Evolutionary conservation across 1,140 invertebrate genomes (phyloP).

Genomic region (Ditylenchus dipsaci): DNA sequence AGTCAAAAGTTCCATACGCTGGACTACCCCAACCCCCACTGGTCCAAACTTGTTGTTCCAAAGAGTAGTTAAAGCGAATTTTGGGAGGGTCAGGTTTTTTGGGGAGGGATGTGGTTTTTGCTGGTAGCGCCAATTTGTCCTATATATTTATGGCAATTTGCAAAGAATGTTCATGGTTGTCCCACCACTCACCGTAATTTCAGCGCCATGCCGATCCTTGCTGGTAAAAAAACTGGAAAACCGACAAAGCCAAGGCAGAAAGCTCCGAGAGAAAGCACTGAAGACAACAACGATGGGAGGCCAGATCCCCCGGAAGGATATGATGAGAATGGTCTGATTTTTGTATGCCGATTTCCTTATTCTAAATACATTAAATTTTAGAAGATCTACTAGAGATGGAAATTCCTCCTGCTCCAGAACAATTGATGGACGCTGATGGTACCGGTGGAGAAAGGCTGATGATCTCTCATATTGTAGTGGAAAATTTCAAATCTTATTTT

Average conservation of each 20-base stretch:
- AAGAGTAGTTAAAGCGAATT: too few species aligned
- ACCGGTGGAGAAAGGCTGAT: slow-evolving; percentile 67
- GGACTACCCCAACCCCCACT: too few species aligned
- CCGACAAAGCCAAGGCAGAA: neutral
- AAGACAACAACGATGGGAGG: neutral
- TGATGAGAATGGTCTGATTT: slow-evolving; percentile 2
- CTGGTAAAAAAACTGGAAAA: neutral
- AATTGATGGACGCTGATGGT: slow-evolving; percentile 17
- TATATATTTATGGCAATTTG: too few species aligned
- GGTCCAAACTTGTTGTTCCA: too few species aligned
- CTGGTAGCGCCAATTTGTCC: too few species aligned
- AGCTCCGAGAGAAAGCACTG: neutral
- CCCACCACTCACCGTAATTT: too few species aligned
- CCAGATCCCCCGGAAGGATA: slow-evolving; percentile 1
- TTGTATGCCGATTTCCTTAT: too few species aligned
- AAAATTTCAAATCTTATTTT: slow-evolving; percentile 96
- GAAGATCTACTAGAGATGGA: slow-evolving; percentile 32
- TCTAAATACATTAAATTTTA: neutral
- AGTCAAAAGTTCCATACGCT: too few species aligned
- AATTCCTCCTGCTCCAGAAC: slow-evolving; percentile 18
- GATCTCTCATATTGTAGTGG: slow-evolving; percentile 83
- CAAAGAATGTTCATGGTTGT: too few species aligned
- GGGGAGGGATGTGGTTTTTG: too few species aligned
- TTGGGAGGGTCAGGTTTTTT: too few species aligned
- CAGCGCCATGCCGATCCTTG: neutral